Base-by-base conservation (phyloP, 2,888 invertebrate genomes). In the Mayetiola destructor region DNA sequence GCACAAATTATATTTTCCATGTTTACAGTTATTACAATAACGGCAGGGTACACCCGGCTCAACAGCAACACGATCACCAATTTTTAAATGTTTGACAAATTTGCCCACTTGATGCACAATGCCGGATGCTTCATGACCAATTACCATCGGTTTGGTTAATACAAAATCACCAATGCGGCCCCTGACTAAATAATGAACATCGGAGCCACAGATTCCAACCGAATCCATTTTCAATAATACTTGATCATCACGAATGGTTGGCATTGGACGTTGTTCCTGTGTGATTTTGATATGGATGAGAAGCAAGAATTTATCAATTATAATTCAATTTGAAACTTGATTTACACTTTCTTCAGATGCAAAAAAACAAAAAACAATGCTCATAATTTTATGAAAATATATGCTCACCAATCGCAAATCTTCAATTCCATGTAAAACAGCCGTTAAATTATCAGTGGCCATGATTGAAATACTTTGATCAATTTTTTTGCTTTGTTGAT, bases 161-260 rank as follows among this genome's bases (percentile, higher is more conserved):
- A 90, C 73, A 68, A 90, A 92, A 67, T 84, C 79, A 0, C 88
- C 91, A 66, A 91, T 90, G 39, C 77, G 68, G 14, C 92, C 92
- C 60, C 80, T 74, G 56, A 81, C 81, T 75, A 87, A 80, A 73
- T 91, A 93, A 72, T 93, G 91, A 12, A 96, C 87, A 70, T 96
- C 95, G 0, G 87, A 86, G 2, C 94, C 95, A 69, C 95, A 94
- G 63, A 96, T 90, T 14, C 94, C 95, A 56, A 95, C 89, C 59
- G 85, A 82, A 66, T 83, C 84, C 81, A 94, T 91, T 62, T 80
- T 77, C 4, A 91, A 69, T 10, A 89, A 79, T 0, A 89, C 92
- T 78, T 94, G 92, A 72, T 83, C 76, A 32, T 81, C 80, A 39
- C 76, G 76, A 56, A 86, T 85, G 67, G 80, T 78, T 58, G 85